Evolutionary conservation across 2,888 invertebrate species (phyloP), one percentile per base, ranked within the genome.

Genomic region (Cephus pulcher): DNA sequence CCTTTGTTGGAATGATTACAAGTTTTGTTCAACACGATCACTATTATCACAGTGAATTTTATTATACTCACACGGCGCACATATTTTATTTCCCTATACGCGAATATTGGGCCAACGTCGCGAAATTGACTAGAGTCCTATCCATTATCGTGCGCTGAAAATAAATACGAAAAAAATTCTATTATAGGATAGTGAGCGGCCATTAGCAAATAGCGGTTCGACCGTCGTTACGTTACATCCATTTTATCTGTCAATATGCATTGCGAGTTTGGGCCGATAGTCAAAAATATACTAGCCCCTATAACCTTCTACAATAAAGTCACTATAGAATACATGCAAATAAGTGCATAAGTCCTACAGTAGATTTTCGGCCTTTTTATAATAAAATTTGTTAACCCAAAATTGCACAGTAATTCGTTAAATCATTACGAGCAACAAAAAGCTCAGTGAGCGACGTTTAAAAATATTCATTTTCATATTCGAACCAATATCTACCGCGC

Each of bases 1-100:
- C 82, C 82, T 85, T 84, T 81, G 84, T 87, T 89, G 88, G 88
- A 88, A 89, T 89, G 88, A 86, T 80, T 84, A 85, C 86, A 89
- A 79, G 83, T 84, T 87, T 83, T 84, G 85, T 84, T 85, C 86
- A 84, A 87, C 86, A 87, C 84, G 23, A 84, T 32, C 76, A 56
- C 56, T 74, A 9, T 32, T 32, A 12, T 32, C 71, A 11, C 71
- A 71, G 32, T 23, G 56, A 56, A 23, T 1, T 56, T 23, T 23
- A 56, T 56, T 56, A 23, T 23, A 23, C 56, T 9, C 56, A 56
- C 23, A 56, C 56, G 40, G 35, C 4, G 56, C 56, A 56, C 56
- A 56, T 9, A 56, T 56, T 56, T 56, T 56, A 56, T 56, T 56
- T 56, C 9, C 23, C 23, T 23, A 9, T 56, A 9, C 9, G 56